phyloP scores from a whole-genome alignment of 1,140 invertebrate species.

The Cyclina sinensis region DNA sequence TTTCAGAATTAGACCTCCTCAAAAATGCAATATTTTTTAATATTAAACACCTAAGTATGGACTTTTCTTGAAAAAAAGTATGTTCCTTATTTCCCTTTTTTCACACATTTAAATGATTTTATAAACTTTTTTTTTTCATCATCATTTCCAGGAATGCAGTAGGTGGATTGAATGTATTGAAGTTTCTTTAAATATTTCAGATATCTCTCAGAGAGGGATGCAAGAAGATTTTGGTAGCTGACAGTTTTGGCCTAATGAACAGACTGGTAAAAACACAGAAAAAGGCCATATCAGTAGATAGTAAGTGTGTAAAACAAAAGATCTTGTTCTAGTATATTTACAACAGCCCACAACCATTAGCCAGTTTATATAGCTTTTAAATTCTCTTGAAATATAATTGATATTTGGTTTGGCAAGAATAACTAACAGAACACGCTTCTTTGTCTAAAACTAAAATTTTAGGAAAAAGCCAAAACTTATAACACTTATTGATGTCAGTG shows the following conservation, averaged over 20 bases:
- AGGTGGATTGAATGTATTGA: too few relatives aligned
- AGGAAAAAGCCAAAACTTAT: too few relatives aligned
- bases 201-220: constrained; percentile 96
- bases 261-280: constrained; percentile 92
- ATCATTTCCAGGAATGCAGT: too few relatives aligned
- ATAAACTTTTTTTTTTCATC: too few relatives aligned
- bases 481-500: too few relatives aligned
- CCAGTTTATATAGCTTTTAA: background rate
- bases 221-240: constrained; percentile 94
- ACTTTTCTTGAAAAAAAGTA: too few relatives aligned
- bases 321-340: background rate
- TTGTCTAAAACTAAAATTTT: background rate
- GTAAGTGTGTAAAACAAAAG: constrained; percentile 85
- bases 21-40: too few relatives aligned
- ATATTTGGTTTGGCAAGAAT: background rate
- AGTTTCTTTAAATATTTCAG: constrained; percentile 85
- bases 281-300: constrained; percentile 91
- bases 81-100: too few relatives aligned
- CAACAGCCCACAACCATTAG: background rate
- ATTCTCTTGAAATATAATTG: background rate
- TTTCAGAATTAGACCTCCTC: too few relatives aligned
- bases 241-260: constrained; percentile 96
- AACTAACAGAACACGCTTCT: background rate
- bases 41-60: too few relatives aligned
- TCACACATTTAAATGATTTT: too few relatives aligned